Percentiles rank a stretch among this genome's conserved stretches.
Evolutionary conservation across 1,140 invertebrate genomes (phyloP).

Genomic region (Sipha flava): DNA sequence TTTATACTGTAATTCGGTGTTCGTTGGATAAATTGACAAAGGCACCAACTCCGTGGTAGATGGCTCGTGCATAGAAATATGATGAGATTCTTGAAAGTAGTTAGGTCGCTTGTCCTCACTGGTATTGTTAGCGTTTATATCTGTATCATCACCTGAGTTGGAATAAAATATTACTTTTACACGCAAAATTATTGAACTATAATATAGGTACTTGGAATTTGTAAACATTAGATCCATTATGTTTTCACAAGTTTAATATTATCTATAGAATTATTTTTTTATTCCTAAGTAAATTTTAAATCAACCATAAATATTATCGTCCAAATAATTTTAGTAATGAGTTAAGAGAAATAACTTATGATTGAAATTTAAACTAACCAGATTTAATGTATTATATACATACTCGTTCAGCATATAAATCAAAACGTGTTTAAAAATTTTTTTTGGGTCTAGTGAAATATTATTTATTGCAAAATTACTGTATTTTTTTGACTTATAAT

Average conservation of each 20-base stretch:
- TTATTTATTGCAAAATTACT: constrained; percentile 3
- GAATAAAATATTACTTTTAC: not conserved
- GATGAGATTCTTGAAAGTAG: constrained; percentile 15
- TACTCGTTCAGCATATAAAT: not conserved
- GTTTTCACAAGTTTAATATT: no score
- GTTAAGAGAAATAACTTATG: no score
- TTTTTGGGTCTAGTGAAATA: not conserved
- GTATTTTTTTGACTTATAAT: not conserved
- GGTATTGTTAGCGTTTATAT: constrained; percentile 19
- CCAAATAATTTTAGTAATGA: no score
- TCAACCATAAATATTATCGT: no score
- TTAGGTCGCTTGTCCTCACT: constrained; percentile 4
- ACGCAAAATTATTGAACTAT: not conserved
- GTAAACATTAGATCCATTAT: no score
- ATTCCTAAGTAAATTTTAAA: no score
- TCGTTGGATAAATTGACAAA: not conserved
- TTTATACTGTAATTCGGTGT: constrained; percentile 6
- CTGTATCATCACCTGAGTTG: constrained; percentile 9
- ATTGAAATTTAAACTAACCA: no score
- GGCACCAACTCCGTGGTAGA: constrained; percentile 10
- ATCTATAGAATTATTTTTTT: no score
- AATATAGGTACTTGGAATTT: no score
- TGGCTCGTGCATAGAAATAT: constrained; percentile 27
- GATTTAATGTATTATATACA: not conserved
- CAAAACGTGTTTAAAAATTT: constrained; percentile 4